A percentile compares a stretch with the other conserved stretches of the same genome.
Conservation (phyloP, 2,888 invertebrate genomes). For the Trachelus tabidus region DNA sequence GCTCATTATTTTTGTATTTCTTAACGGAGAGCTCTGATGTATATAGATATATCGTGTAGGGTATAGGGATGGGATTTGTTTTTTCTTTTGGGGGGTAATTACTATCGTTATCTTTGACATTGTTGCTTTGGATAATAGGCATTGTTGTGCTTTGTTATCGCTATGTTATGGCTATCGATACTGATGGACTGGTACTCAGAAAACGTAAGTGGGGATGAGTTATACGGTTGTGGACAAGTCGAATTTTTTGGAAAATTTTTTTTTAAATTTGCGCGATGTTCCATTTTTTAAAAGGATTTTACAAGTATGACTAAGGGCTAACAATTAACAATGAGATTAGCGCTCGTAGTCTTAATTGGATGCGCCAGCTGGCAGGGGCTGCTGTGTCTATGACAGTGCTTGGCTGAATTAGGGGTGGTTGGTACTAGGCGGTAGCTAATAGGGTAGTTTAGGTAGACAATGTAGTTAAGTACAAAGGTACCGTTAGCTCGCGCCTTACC, state of each 20-base stretch:
- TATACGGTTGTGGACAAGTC: not conserved
- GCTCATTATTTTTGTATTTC: not conserved
- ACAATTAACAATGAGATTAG: conserved; percentile 59
- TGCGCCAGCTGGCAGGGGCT: conserved; percentile 44
- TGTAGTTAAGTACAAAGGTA: not conserved
- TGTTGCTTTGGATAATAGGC: not conserved
- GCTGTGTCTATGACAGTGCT: not conserved
- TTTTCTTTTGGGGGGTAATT: not conserved
- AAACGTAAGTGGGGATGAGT: not conserved
- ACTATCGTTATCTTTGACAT: not conserved
- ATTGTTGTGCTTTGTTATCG: not conserved
- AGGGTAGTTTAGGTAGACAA: conserved; percentile 21
- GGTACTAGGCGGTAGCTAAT: conserved; percentile 14
- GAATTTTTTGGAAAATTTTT: not conserved
- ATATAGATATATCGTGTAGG: not conserved
- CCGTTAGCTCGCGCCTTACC: not conserved
- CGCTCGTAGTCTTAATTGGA: conserved; percentile 56
- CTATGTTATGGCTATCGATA: not conserved
- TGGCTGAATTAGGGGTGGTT: conserved; percentile 27
- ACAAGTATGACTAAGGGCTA: conserved; percentile 42
- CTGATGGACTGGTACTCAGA: not conserved
- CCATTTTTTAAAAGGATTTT: not conserved
- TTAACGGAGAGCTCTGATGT: not conserved
- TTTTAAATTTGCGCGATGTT: not conserved
- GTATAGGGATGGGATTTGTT: not conserved